Conservation (phyloP, 2,888 invertebrate species). For the Ophioninae sp. region DNA sequence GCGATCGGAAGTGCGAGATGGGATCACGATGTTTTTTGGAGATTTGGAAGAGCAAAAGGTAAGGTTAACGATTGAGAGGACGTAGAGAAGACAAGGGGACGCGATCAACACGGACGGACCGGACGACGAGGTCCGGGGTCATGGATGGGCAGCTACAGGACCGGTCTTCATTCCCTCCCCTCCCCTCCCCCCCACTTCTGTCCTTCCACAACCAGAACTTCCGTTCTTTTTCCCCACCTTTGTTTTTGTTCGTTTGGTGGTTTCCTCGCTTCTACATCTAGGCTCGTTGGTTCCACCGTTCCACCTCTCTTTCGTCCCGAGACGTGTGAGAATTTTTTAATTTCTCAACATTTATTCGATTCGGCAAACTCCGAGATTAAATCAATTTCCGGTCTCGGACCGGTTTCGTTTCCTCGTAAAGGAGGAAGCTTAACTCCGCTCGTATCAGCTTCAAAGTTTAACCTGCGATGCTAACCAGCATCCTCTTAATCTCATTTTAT, state of each 20-base stretch:
- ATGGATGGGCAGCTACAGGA: conserved; percentile 79
- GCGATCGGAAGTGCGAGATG: background rate
- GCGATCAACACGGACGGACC: conserved; percentile 69
- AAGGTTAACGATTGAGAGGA: conserved; percentile 47
- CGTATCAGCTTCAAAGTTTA: too few relatives aligned
- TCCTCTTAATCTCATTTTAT: too few relatives aligned
- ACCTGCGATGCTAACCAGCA: too few relatives aligned
- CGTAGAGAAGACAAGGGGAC: conserved; percentile 61
- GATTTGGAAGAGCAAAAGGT: conserved; percentile 40
- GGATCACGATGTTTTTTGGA: conserved; percentile 5
- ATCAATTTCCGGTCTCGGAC: background rate
- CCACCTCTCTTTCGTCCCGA: background rate
- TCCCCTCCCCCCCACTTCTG: conserved; percentile 45
- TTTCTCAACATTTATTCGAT: background rate
- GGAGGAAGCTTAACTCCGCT: background rate
- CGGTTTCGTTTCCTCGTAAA: background rate
- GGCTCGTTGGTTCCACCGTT: conserved; percentile 7
- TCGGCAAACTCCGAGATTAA: background rate
- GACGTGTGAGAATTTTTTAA: conserved; percentile 8
- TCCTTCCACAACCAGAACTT: conserved; percentile 43
- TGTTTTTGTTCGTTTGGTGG: conserved; percentile 28
- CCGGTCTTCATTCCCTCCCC: conserved; percentile 76
- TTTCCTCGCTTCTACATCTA: conserved; percentile 30
- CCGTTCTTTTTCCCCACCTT: conserved; percentile 42
- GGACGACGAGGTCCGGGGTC: conserved; percentile 79